These are phyloP conservation scores for Micropoecilia bifurca DNA, from an alignment of 2,797 vertebrate genomes.

Conservation along the genomic window DNA sequence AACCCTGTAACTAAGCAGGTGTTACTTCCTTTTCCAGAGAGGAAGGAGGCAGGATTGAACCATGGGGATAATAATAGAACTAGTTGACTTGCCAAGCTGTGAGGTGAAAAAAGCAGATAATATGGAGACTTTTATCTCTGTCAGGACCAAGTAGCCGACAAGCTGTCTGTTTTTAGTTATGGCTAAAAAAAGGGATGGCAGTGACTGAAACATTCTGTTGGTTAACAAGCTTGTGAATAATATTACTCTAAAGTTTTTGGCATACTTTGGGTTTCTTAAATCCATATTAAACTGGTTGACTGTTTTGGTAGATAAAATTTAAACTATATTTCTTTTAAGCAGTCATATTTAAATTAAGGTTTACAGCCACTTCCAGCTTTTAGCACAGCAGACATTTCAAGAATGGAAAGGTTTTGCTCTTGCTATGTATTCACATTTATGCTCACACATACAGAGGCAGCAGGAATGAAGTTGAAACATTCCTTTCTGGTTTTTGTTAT, in stretches of 20 bases:
- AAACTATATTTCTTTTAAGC: not conserved
- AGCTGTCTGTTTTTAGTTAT: conserved; percentile 11
- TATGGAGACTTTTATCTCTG: conserved; percentile 11
- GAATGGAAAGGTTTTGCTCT: not conserved
- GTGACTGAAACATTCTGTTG: not conserved
- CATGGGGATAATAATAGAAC: conserved; percentile 29
- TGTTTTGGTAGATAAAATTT: not conserved
- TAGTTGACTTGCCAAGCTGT: not conserved
- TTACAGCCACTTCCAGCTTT: not conserved
- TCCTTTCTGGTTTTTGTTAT: not conserved
- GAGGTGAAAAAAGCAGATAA: conserved; percentile 33
- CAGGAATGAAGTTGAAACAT: not conserved
- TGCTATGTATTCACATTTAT: not conserved
- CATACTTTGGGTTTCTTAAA: not conserved
- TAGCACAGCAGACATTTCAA: not conserved
- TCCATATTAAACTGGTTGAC: not conserved
- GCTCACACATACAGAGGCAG: not conserved
- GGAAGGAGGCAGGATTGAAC: conserved; percentile 30
- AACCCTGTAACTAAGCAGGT: conserved; percentile 22
- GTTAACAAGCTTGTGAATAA: not conserved
- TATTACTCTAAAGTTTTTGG: not conserved
- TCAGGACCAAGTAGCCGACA: conserved; percentile 5
- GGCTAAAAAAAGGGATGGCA: not conserved
- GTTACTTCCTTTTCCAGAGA: conserved; percentile 40
- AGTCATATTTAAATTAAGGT: not conserved